Evolutionary conservation across 1,140 invertebrate genomes (phyloP).

Genomic region (Asbolus verrucosus): DNA sequence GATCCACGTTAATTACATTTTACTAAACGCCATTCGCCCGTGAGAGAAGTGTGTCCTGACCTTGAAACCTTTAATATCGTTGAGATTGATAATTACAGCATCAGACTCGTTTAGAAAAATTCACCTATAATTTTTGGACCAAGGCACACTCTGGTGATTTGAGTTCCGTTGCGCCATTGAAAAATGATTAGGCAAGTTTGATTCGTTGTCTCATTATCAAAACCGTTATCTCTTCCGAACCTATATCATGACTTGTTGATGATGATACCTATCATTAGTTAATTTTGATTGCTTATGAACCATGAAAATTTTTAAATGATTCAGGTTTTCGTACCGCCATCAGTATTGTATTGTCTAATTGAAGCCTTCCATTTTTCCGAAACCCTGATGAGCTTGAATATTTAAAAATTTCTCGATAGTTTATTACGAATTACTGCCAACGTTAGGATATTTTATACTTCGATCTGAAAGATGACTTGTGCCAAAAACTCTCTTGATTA

Average conservation of each 20-base stretch:
- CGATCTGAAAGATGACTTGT: conserved; percentile 31
- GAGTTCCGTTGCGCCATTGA: neutral
- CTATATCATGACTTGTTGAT: conserved; percentile 25
- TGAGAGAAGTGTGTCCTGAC: too few relatives aligned
- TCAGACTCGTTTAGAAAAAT: too few relatives aligned
- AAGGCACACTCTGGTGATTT: too few relatives aligned
- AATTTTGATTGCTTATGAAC: conserved; percentile 16
- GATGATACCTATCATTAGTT: conserved; percentile 22
- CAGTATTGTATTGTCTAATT: conserved; percentile 1
- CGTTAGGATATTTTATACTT: conserved; percentile 39
- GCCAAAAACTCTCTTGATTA: conserved; percentile 43
- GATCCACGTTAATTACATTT: too few relatives aligned
- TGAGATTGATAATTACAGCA: too few relatives aligned
- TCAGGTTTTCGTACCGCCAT: conserved; percentile 20
- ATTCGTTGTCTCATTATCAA: conserved; percentile 13
- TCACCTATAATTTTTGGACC: too few relatives aligned
- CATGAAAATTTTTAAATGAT: conserved; percentile 28
- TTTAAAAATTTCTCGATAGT: conserved; percentile 33
- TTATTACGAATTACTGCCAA: conserved; percentile 42
- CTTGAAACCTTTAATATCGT: too few relatives aligned
- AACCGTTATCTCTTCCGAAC: conserved; percentile 14
- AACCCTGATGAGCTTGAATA: conserved; percentile 17
- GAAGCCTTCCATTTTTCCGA: conserved; percentile 18
- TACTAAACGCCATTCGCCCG: too few relatives aligned
- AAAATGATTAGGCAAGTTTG: neutral